A percentile compares a stretch with the other conserved stretches of the same genome.
These are phyloP conservation scores for Schizotus pectinicornis DNA, from an alignment of 2,888 invertebrate genomes.

Conservation along the genomic window DNA sequence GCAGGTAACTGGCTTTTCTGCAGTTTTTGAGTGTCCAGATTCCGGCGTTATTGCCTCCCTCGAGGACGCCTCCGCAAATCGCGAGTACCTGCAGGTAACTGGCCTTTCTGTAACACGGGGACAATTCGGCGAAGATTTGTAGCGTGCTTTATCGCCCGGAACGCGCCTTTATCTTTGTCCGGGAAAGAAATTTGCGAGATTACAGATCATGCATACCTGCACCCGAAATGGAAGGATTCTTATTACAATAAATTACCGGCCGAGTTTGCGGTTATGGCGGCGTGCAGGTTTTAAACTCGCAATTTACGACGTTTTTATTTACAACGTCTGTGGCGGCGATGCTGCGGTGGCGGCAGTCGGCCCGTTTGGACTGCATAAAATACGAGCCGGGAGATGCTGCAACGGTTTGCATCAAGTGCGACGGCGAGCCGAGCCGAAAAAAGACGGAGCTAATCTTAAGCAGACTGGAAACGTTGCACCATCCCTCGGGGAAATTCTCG, in stretches of 20 bases:
- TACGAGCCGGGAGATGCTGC: slow-evolving; percentile 1
- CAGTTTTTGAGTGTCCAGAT: background rate
- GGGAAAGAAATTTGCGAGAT: slow-evolving; percentile 55
- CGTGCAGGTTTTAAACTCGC: slow-evolving; percentile 19
- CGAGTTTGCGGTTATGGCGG: slow-evolving; percentile 51
- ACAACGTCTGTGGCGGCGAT: slow-evolving; percentile 31
- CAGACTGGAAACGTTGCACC: slow-evolving; percentile 22
- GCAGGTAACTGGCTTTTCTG: slow-evolving; percentile 6
- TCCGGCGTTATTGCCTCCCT: background rate
- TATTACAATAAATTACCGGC: slow-evolving; percentile 54
- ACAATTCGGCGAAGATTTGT: slow-evolving; percentile 54
- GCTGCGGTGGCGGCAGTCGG: slow-evolving; percentile 1
- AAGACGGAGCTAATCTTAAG: slow-evolving; percentile 21
- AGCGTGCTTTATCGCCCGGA: slow-evolving; percentile 55
- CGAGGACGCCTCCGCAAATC: slow-evolving; percentile 13
- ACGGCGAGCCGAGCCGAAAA: slow-evolving; percentile 4
- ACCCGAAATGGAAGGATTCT: slow-evolving; percentile 49
- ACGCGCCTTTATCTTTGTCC: slow-evolving; percentile 52
- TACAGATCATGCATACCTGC: slow-evolving; percentile 53
- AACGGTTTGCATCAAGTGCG: background rate
- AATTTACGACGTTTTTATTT: slow-evolving; percentile 52
- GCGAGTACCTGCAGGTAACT: background rate
- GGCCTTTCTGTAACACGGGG: slow-evolving; percentile 29
- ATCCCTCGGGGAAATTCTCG: slow-evolving; percentile 28
- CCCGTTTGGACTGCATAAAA: slow-evolving; percentile 13